Evolutionary conservation across 2,888 invertebrate species (phyloP), one percentile per base, ranked within the genome.

Genomic region (Andrena minutula): DNA sequence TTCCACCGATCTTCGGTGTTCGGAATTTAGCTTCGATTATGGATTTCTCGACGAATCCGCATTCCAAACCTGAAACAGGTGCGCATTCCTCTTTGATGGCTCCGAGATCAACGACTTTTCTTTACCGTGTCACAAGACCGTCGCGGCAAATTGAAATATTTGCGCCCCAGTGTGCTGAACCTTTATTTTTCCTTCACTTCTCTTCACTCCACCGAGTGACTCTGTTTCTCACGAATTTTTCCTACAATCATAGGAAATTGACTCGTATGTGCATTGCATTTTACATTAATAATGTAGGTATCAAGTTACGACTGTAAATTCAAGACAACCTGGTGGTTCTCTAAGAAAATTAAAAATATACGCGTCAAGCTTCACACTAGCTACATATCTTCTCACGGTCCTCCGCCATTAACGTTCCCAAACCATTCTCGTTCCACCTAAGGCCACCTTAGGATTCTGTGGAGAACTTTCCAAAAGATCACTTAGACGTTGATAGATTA

Each of bases 121-220:
- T 77, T 51, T 49, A 16, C 26, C 60, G 23, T 30, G 5, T 28
- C 63, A 30, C n/a, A 78, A 32, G 8, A 74, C 51, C 53, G 60
- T 66, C 28, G 35, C 20, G 53, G 60, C n/a, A 77, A 77, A 82
- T 73, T 75, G 71, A 74, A 77, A 81, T 71, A 70, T 41, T 41
- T 77, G 47, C 51, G 49, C 41, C 41, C 41, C 56, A 58, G 2
- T 53, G n/a, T 64, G 28, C 23, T 56, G 16, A 35, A 32, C 12
- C 12, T 8, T 56, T n/a, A 30, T 65, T 49, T n/a, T 12, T 0
- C 30, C 49, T 23, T 41, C 65, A 12, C 10, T 20, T 23, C 20
- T 51, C 32, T 35, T 1, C 12, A 51, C 63, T 32, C 32, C 26
- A 2, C 5, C n/a, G n/a, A 12, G 30, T 6, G 10, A 10, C 6